Conservation (phyloP, 2,888 invertebrate species). For the Heliconius ismenius region DNA sequence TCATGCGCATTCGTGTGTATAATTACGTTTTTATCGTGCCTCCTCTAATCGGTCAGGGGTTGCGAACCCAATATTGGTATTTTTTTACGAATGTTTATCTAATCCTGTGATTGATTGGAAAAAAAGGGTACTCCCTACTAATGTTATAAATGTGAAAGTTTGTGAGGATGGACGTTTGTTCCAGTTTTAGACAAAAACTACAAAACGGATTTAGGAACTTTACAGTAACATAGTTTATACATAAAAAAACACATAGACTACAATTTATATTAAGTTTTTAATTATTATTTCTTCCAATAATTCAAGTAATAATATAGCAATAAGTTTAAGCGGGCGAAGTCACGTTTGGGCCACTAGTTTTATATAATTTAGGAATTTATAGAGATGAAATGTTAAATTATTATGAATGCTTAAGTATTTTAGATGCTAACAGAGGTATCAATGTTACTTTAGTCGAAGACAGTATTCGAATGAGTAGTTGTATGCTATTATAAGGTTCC, state of each 20-base stretch:
- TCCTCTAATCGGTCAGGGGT: slow-evolving; percentile 65
- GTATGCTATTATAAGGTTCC: background rate
- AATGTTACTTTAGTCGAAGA: background rate
- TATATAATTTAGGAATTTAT: too few relatives aligned
- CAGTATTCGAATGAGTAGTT: background rate
- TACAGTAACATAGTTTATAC: too few relatives aligned
- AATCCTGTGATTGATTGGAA: background rate
- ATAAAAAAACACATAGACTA: too few relatives aligned
- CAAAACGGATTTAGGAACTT: too few relatives aligned
- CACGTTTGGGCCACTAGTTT: too few relatives aligned
- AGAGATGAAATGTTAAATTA: background rate
- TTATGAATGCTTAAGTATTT: background rate
- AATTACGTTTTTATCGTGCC: slow-evolving; percentile 68
- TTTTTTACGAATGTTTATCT: slow-evolving; percentile 15
- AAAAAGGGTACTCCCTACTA: background rate
- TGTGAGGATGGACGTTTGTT: too few relatives aligned
- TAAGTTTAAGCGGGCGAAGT: too few relatives aligned
- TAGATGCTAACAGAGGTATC: background rate
- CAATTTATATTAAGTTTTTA: too few relatives aligned
- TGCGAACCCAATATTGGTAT: slow-evolving; percentile 46
- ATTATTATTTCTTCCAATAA: too few relatives aligned
- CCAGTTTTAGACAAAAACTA: too few relatives aligned
- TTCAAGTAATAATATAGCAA: too few relatives aligned
- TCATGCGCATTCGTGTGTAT: slow-evolving; percentile 73
- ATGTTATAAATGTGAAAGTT: too few relatives aligned